Evolutionary conservation across 1,140 invertebrate genomes (phyloP).

Genomic region (Teleogryllus occipitalis): DNA sequence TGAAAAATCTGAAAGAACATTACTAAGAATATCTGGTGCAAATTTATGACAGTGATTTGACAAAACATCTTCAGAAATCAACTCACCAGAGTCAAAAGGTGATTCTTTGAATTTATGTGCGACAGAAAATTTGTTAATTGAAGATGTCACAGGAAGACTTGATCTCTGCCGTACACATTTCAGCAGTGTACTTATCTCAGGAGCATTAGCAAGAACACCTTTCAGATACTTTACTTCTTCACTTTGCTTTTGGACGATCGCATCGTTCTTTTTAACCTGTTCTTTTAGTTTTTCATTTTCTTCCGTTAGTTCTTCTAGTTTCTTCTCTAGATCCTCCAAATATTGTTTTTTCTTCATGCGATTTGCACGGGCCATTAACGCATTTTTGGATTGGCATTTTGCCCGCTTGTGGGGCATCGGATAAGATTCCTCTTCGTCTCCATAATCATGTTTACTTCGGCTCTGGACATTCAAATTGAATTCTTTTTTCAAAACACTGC

Average conservation of each 20-base stretch:
- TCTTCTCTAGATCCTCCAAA: slow-evolving; percentile 43
- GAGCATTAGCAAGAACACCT: slow-evolving; percentile 42
- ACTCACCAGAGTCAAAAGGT: neutral
- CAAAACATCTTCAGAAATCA: neutral
- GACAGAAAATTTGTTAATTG: neutral
- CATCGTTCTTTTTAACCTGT: slow-evolving; percentile 38
- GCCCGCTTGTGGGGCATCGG: slow-evolving; percentile 28
- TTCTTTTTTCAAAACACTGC: neutral
- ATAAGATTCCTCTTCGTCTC: neutral
- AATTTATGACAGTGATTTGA: neutral
- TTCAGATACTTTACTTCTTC: slow-evolving; percentile 43
- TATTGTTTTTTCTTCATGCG: slow-evolving; percentile 49
- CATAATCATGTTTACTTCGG: neutral
- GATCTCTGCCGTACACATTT: slow-evolving; percentile 29
- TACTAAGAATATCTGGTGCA: neutral
- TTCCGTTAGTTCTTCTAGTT: slow-evolving; percentile 35
- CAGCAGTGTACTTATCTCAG: slow-evolving; percentile 38
- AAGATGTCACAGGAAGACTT: slow-evolving; percentile 30
- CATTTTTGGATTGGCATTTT: slow-evolving; percentile 39
- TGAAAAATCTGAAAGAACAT: neutral
- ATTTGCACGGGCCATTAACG: slow-evolving; percentile 49
- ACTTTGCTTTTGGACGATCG: slow-evolving; percentile 37
- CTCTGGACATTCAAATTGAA: neutral
- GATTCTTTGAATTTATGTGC: neutral
- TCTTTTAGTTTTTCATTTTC: slow-evolving; percentile 41